A percentile compares a stretch with the other conserved stretches of the same genome.
These are phyloP conservation scores for Caenorhabditis virilis DNA, from an alignment of 2,888 invertebrate species.

Conservation along the genomic window DNA sequence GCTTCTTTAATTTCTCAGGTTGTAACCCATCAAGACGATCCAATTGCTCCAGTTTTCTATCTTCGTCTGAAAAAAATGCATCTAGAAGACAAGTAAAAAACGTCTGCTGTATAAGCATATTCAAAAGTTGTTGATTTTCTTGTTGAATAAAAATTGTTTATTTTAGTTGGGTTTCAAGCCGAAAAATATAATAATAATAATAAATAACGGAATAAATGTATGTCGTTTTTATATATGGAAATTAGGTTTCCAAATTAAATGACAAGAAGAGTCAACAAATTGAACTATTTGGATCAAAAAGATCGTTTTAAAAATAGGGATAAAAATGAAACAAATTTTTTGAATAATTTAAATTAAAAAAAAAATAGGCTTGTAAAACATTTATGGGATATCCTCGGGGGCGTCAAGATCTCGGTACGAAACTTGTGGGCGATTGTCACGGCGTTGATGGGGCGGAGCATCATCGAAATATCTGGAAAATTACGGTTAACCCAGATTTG, in stretches of 20 bases:
- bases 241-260: too few species aligned
- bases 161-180: too few species aligned
- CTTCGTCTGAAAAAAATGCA: constrained; percentile 84
- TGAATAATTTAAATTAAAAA: background rate
- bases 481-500: too few species aligned
- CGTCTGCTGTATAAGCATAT: too few species aligned
- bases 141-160: too few species aligned
- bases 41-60: constrained; percentile 92
- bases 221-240: too few species aligned
- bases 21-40: constrained; percentile 87
- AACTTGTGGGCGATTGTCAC: constrained; percentile 78
- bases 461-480: constrained; percentile 39
- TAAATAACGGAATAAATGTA: too few species aligned
- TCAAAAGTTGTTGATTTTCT: too few species aligned
- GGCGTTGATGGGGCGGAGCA: constrained; percentile 11
- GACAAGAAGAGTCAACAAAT: too few species aligned
- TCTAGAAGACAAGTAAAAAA: constrained; percentile 76
- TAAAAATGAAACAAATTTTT: background rate
- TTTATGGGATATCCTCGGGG: constrained; percentile 75
- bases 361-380: too few species aligned
- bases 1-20: constrained; percentile 72
- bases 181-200: too few species aligned
- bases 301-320: background rate
- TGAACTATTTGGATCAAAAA: too few species aligned
- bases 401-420: constrained; percentile 90